Conservation (phyloP, 2,888 invertebrate genomes). For the Hesperia comma region DNA sequence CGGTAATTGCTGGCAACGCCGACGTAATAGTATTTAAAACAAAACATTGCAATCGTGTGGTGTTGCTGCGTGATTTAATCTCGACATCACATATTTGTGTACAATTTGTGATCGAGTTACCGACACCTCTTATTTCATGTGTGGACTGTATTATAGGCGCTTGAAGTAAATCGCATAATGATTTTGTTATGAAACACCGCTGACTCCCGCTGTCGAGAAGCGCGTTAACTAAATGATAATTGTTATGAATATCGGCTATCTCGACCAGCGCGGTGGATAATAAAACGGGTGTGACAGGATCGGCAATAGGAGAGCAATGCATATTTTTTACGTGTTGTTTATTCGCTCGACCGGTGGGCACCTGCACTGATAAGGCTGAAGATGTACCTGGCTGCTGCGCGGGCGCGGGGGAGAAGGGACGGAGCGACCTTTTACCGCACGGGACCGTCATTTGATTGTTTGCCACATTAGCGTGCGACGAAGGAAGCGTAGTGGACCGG, state of each 20-base stretch:
- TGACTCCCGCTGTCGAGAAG: conserved; percentile 45
- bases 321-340: not conserved
- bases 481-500: not conserved
- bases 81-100: conserved; percentile 40
- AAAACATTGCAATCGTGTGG: conserved; percentile 32
- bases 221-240: conserved; percentile 36
- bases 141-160: conserved; percentile 45
- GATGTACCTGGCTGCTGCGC: not conserved
- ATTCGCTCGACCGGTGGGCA: not conserved
- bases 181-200: conserved; percentile 41
- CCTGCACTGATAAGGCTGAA: not conserved
- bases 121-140: conserved; percentile 41
- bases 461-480: not conserved
- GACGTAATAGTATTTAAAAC: conserved; percentile 23
- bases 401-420: not conserved
- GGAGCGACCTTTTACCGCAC: not conserved
- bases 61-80: conserved; percentile 31
- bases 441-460: not conserved
- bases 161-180: conserved; percentile 38
- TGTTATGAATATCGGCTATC: conserved; percentile 31
- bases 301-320: not conserved
- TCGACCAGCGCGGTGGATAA: conserved; percentile 44
- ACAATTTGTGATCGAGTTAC: conserved; percentile 39
- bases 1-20: not conserved
- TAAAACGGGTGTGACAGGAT: conserved; percentile 33